Base-by-base conservation (phyloP, 2,113 vertebrate species). In the Eulemur macaco region DNA sequence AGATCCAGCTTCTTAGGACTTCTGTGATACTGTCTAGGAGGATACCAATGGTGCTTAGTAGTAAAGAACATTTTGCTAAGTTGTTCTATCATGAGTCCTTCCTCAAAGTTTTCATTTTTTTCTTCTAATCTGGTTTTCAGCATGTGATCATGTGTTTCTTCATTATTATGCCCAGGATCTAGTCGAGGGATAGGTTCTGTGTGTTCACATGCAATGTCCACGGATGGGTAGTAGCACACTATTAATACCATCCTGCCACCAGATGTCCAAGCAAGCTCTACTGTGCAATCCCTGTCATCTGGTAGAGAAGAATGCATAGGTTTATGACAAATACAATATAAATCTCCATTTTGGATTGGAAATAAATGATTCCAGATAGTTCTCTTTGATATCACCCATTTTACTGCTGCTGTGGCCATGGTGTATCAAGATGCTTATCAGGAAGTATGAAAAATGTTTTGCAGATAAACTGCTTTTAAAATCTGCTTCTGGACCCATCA, bases 61-160 rank as follows among this genome's bases (percentile, higher is more conserved):
- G 99, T 99, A 96, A 99, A 99, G 96, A 99, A 99, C 99, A 99
- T 99, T 97, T 99, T 99, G 98, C 99, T 99, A 88, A 99, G 99
- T 92, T 99, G 98, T 97, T 99, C 99, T 50, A 99, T 98, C 86
- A 99, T 99, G 63, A 99, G 99, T n/a, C 98, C 99, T 34, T 78
- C 83, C 5, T 97, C 97, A 52, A 98, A 91, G 47, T 94, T 97
- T 7, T 99, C 94, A 64, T 98, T 93, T 45, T 98, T 98, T 64
- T 98, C 98, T 96, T 98, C 98, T 50, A 99, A 96, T 96, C 98
- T 99, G 87, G 98, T 98, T 98, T 99, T 99, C 86, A 99, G 97
- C 54, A 99, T 98, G 97, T 99, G 99, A 86, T 99, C 99, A 0
- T 99, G 99, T n/a, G 98, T 99, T 97, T 99, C 99, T 89, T 96